Conservation (phyloP, 2,888 invertebrate species). For the Orthosia incerta region DNA sequence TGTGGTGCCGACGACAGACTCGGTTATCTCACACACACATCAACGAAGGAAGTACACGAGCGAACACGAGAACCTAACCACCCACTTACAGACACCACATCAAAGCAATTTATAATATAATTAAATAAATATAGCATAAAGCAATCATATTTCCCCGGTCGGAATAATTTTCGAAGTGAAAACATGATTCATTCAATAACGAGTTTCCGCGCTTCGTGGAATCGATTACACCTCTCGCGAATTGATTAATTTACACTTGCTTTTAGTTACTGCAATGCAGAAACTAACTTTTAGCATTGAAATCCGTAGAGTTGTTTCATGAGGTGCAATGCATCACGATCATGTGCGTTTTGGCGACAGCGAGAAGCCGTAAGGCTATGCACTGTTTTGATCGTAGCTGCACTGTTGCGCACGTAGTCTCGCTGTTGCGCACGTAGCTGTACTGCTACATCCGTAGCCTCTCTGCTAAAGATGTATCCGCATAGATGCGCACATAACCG, state of each 20-base stretch:
- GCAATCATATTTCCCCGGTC: conserved; percentile 32
- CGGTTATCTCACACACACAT: conserved; percentile 70
- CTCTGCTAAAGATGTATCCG: no score
- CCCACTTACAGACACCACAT: conserved; percentile 45
- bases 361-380: neutral
- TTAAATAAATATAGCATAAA: conserved; percentile 51
- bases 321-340: neutral
- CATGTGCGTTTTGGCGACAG: neutral
- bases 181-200: conserved; percentile 41
- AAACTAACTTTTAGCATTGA: neutral
- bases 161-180: conserved; percentile 38
- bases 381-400: neutral
- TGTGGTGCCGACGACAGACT: conserved; percentile 72
- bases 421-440: no score
- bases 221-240: conserved; percentile 32
- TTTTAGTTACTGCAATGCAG: conserved; percentile 12
- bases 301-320: neutral
- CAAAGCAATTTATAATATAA: conserved; percentile 54
- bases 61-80: conserved; percentile 46
- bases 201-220: conserved; percentile 23
- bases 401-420: no score
- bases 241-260: conserved; percentile 37
- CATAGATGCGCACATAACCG: no score
- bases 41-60: conserved; percentile 46
- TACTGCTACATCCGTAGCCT: no score